phyloP scores from a whole-genome alignment of 2,113 vertebrate species.

The Isichthys henryi region DNA sequence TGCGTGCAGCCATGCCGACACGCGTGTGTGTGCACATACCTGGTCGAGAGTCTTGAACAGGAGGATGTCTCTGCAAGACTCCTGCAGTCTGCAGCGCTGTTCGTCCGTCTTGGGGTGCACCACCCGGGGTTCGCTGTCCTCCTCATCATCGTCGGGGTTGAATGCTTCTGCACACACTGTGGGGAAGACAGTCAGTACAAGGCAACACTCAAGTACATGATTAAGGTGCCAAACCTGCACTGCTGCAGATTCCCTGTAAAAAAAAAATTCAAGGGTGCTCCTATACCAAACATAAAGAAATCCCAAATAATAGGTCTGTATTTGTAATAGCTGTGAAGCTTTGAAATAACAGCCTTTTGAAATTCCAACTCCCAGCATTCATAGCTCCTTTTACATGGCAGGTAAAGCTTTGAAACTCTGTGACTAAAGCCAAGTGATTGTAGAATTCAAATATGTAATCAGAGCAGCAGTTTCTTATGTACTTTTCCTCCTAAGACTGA shows the following conservation, averaged over 20 bases:
- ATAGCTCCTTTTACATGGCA: neutral
- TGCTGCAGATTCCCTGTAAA: neutral
- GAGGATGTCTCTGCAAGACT: constrained; percentile 93
- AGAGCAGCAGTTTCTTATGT: too few relatives aligned
- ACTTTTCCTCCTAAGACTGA: too few relatives aligned
- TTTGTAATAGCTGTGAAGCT: neutral
- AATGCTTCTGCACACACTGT: constrained; percentile 92
- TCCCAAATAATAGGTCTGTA: neutral
- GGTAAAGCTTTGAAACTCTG: neutral
- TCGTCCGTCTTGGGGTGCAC: constrained; percentile 95
- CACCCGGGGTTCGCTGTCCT: constrained; percentile 90
- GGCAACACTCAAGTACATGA: neutral
- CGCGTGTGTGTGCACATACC: constrained; percentile 48
- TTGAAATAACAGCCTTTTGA: neutral
- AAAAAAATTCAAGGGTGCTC: too few relatives aligned
- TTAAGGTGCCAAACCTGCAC: neutral
- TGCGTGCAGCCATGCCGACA: neutral
- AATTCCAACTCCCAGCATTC: neutral
- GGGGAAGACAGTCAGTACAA: neutral
- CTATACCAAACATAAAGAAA: too few relatives aligned
- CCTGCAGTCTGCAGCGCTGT: constrained; percentile 90
- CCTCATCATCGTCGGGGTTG: constrained; percentile 95
- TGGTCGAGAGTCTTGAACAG: constrained; percentile 96
- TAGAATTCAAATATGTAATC: too few relatives aligned
- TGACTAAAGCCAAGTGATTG: too few relatives aligned